Evolutionary conservation across 2,113 vertebrate species (phyloP).

Genomic region (Acrocephalus kingi): DNA sequence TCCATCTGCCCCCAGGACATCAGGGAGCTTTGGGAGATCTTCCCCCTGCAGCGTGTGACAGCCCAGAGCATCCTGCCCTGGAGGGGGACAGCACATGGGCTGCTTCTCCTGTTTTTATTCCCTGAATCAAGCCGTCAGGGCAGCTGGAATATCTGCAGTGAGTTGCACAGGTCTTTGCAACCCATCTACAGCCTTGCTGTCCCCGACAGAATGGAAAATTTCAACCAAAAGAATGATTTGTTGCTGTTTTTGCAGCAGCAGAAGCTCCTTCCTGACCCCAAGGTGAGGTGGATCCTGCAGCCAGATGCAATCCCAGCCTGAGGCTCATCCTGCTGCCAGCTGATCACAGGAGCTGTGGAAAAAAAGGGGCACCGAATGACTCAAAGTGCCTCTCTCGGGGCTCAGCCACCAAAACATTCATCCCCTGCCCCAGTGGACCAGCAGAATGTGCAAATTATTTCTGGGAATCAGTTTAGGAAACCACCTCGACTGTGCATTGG

Average conservation of each 20-base stretch:
- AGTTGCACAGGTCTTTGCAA: not conserved
- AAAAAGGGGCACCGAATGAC: accelerated
- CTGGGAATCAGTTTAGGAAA: not conserved
- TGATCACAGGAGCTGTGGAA: not conserved
- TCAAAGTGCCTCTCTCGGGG: not conserved
- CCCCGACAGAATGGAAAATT: not conserved
- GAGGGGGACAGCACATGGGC: not conserved
- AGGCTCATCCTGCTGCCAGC: not conserved
- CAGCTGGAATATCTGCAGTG: not conserved
- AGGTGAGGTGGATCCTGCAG: not conserved
- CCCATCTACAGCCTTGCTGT: not conserved
- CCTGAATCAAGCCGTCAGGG: accelerated
- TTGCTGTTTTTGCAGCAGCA: not conserved
- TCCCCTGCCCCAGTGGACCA: not conserved
- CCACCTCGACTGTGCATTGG: not conserved
- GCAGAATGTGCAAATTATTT: not conserved
- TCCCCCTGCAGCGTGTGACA: accelerated
- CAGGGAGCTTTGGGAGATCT: not conserved
- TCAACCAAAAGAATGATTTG: not conserved
- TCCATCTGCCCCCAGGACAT: not conserved
- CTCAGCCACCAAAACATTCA: not conserved
- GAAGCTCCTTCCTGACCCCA: not conserved
- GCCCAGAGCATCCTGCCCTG: not conserved
- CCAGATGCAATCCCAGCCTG: not conserved
- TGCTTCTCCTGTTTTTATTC: not conserved